These are phyloP conservation scores for Toxonevra muliebris DNA, from an alignment of 2,888 invertebrate genomes.

Conservation along the genomic window DNA sequence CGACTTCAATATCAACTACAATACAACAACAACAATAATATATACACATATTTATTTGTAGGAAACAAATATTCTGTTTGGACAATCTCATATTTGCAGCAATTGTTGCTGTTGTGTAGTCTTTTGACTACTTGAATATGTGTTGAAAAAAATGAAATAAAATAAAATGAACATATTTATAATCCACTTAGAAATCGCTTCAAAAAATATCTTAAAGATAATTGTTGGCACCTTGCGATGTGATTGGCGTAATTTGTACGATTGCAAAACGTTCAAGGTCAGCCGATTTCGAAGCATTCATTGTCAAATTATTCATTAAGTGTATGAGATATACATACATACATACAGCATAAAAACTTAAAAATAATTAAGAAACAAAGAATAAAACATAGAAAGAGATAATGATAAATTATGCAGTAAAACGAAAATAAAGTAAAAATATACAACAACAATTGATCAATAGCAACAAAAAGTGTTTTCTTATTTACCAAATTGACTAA, in stretches of 20 bases:
- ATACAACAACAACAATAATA: not conserved
- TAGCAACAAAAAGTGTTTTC: not conserved
- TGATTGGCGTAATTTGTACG: slow-evolving; percentile 12
- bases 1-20: not conserved
- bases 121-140: not conserved
- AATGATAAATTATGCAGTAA: slow-evolving; percentile 23
- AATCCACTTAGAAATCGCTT: not conserved
- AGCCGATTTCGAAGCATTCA: slow-evolving; percentile 1
- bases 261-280: slow-evolving; percentile 27
- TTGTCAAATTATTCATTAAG: slow-evolving; percentile 6
- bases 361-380: slow-evolving; percentile 2
- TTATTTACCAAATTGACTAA: slow-evolving; percentile 1
- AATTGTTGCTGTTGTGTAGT: not conserved
- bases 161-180: not conserved
- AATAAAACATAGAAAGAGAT: slow-evolving; percentile 2
- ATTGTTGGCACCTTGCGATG: slow-evolving; percentile 9
- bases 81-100: no score
- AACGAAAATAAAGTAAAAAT: slow-evolving; percentile 10
- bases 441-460: not conserved
- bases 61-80: not conserved
- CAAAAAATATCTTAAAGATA: not conserved
- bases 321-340: not conserved
- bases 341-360: not conserved
- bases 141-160: not conserved
- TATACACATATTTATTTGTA: not conserved